phyloP scores from a whole-genome alignment of 2,113 vertebrate species.

The Siniperca chuatsi region DNA sequence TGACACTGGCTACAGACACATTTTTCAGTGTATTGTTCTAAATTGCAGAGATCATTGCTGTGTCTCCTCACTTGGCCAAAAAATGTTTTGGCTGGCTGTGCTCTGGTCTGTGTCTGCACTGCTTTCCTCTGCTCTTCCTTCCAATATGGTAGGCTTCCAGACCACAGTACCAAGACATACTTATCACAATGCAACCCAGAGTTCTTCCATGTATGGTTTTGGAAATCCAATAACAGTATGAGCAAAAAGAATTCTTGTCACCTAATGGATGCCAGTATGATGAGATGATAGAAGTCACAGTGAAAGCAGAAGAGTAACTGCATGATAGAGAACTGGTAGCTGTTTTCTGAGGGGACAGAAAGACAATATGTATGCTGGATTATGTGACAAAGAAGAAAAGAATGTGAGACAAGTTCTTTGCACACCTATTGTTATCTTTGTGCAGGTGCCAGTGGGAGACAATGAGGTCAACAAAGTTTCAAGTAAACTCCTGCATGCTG shows the following conservation, averaged over 20 bases:
- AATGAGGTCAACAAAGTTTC: constrained; percentile 14
- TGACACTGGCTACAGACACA: not conserved
- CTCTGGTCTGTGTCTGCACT: not conserved
- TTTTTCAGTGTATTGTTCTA: not conserved
- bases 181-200: constrained; percentile 29
- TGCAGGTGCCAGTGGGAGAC: constrained; percentile 7
- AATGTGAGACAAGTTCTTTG: constrained; percentile 4
- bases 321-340: constrained; percentile 1
- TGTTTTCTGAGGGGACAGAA: constrained; percentile 36
- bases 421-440: constrained; percentile 39
- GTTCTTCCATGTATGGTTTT: constrained; percentile 7
- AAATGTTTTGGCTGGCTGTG: not conserved
- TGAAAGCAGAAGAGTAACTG: constrained; percentile 1
- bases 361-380: constrained; percentile 37
- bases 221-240: constrained; percentile 31
- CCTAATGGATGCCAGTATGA: constrained; percentile 9
- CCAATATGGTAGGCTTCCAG: constrained; percentile 1
- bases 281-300: constrained; percentile 18
- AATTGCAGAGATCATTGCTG: not conserved
- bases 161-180: constrained; percentile 1
- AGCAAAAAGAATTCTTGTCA: constrained; percentile 2
- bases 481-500: constrained; percentile 19
- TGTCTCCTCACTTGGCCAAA: not conserved
- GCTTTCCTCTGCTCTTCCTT: not conserved
- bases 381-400: constrained; percentile 28